Evolutionary conservation across 2,888 invertebrate species (phyloP), one percentile per base, ranked within the genome.

Genomic region (Parthenolecanium corni): DNA sequence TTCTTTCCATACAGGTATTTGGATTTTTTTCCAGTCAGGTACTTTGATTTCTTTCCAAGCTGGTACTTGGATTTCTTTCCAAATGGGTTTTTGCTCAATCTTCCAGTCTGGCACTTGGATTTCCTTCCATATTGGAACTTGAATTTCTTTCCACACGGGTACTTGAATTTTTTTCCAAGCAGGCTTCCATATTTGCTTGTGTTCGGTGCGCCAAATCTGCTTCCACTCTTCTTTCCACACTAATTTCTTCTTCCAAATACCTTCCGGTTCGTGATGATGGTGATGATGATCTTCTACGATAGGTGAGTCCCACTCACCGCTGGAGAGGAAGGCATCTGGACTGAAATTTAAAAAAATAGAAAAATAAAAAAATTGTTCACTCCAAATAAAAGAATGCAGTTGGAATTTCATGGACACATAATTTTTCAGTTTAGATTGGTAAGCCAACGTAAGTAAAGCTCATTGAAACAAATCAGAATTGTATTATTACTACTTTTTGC

Each of bases 141-240:
- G 71, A 3, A 74, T 68, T 62, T 76, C 74, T 64, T 76, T 76
- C 75, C 76, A 76, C 14, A 72, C 71, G 0, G 75, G 83, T 2
- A 82, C 81, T 69, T 84, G 82, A 40, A 83, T 77, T 70, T 86
- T 85, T 68, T 84, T 84, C 85, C 85, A 86, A 71, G 83, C 80
- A 25, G 80, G 77, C 74, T 84, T 83, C 84, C 84, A 85, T 52
- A 77, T 75, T 62, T 83, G 76, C 72, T 88, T 86, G 68, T 86
- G 85, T 49, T 85, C 81, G 0, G 80, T 80, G 68, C 83, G 76
- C 75, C 76, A 76, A 11, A 72, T 72, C 70, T 86, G 85, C 68
- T 84, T 81, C 85, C 85, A 87, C 68, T 87, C 86, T 65, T 85
- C 83, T 74, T 89, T 89, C 89, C 89, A 89, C 25, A 80, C 80